Evolutionary conservation across 2,113 vertebrate genomes (phyloP).

Genomic region (Thymallus thymallus): DNA sequence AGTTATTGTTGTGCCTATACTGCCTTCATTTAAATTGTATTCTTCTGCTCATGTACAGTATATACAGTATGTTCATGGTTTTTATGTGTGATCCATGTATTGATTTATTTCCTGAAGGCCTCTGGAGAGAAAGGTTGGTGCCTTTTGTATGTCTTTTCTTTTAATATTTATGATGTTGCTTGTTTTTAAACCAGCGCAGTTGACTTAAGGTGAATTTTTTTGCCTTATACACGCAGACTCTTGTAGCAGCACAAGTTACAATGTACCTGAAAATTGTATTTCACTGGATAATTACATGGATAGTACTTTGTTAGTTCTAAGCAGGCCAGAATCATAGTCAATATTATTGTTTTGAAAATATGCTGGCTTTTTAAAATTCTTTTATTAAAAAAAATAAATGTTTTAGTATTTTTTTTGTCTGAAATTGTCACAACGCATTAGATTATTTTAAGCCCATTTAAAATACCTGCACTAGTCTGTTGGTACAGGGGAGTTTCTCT

Average conservation of each 20-base stretch:
- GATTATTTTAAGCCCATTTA: slow-evolving; percentile 15
- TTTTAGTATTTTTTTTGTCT: slow-evolving; percentile 39
- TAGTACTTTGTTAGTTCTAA: slow-evolving; percentile 24
- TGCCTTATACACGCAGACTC: slow-evolving; percentile 64
- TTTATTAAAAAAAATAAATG: too few relatives aligned
- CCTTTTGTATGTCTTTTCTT: slow-evolving; percentile 40
- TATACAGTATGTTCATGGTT: slow-evolving; percentile 45
- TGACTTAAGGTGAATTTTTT: slow-evolving; percentile 61
- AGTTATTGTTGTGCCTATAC: slow-evolving; percentile 40
- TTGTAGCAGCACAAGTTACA: slow-evolving; percentile 66
- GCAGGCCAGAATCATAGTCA: slow-evolving; percentile 65
- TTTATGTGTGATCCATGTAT: slow-evolving; percentile 25
- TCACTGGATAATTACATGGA: slow-evolving; percentile 72
- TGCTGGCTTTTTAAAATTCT: too few relatives aligned
- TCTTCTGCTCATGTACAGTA: slow-evolving; percentile 36
- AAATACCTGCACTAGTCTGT: slow-evolving; percentile 22
- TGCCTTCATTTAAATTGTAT: slow-evolving; percentile 25
- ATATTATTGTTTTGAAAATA: slow-evolving; percentile 76
- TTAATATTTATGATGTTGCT: slow-evolving; percentile 54
- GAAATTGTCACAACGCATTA: slow-evolving; percentile 56
- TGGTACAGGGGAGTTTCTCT: slow-evolving; percentile 31
- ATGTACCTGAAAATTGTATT: slow-evolving; percentile 49
- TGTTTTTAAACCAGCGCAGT: slow-evolving; percentile 28
- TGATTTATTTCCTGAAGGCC: slow-evolving; percentile 37
- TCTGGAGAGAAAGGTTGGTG: slow-evolving; percentile 21